A percentile compares a stretch with the other conserved stretches of the same genome.
These are phyloP conservation scores for Sipha flava DNA, from an alignment of 1,140 invertebrate genomes.

Conservation along the genomic window DNA sequence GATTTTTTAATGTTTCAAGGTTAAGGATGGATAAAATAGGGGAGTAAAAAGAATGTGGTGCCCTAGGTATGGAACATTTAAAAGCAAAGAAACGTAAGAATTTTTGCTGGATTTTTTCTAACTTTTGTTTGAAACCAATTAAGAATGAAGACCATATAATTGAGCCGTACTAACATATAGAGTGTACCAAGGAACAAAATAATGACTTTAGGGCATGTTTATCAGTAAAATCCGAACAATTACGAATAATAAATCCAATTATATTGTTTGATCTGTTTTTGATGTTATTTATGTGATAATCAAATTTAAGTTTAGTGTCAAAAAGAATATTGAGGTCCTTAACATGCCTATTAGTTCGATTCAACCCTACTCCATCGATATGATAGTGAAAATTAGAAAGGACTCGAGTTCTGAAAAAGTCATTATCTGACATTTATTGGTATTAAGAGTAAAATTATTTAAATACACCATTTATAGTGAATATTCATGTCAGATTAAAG, in stretches of 20 bases:
- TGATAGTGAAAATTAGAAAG: background rate
- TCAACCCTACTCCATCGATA: background rate
- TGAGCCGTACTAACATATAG: background rate
- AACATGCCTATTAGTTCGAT: background rate
- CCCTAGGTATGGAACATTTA: too few species aligned
- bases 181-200: too few species aligned
- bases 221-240: background rate
- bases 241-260: background rate
- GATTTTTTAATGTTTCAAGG: background rate
- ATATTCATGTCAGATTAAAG: background rate
- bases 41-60: too few species aligned
- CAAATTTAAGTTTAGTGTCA: background rate
- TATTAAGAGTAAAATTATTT: too few species aligned
- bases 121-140: background rate
- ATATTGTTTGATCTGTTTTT: background rate
- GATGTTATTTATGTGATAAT: background rate
- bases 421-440: background rate
- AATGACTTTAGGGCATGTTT: too few species aligned
- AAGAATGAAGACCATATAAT: background rate
- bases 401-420: background rate
- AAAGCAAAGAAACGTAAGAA: background rate
- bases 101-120: background rate
- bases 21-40: background rate
- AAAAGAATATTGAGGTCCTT: background rate
- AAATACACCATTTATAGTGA: background rate